Evolutionary conservation across 30 jellyfish, hydroid and myxozoan species (phyloP).

Genomic region (Chrysaora quinquecirrha): DNA sequence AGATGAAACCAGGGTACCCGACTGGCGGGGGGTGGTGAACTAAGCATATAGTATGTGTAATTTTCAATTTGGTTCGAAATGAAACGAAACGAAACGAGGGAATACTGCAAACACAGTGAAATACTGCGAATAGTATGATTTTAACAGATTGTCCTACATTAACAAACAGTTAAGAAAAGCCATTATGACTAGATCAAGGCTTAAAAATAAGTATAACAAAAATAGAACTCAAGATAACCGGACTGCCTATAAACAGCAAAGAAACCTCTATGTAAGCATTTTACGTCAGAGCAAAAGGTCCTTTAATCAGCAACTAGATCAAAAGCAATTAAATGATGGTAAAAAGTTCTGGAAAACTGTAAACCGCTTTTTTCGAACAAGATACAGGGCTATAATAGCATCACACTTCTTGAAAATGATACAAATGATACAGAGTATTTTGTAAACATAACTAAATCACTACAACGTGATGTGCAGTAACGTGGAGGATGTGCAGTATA

Average conservation of each 20-base stretch:
- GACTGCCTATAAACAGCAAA: neutral
- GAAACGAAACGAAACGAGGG: too few species aligned
- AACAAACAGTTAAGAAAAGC: neutral
- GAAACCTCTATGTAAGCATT: neutral
- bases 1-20: too few species aligned
- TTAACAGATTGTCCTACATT: too few species aligned
- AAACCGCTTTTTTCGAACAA: neutral
- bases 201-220: neutral
- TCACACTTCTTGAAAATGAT: neutral
- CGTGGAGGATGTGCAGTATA: too few species aligned
- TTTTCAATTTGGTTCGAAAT: too few species aligned
- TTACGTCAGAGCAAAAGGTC: conserved; percentile 1
- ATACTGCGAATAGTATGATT: too few species aligned
- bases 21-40: too few species aligned
- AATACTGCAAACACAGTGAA: too few species aligned
- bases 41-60: too few species aligned
- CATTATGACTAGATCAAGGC: neutral
- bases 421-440: neutral
- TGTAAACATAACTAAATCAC: neutral
- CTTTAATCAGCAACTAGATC: neutral
- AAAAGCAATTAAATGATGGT: neutral
- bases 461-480: too few species aligned
- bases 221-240: neutral
- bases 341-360: neutral
- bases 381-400: neutral